These are phyloP conservation scores for Bagarius yarrelli DNA, from an alignment of 2,113 vertebrate species.

Conservation along the genomic window DNA sequence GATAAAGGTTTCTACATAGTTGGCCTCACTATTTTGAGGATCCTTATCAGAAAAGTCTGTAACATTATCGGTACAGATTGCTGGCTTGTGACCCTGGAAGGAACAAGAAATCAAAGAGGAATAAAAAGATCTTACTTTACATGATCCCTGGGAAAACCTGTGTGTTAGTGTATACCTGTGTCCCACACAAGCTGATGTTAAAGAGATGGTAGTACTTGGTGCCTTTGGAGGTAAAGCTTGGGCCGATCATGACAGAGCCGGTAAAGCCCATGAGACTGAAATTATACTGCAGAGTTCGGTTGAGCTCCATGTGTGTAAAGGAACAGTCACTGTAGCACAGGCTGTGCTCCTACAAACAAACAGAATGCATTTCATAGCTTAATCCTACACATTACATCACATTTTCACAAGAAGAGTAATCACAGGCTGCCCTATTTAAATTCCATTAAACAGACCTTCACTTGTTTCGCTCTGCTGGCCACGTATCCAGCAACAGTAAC, in stretches of 20 bases:
- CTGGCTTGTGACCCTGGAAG: constrained; percentile 78
- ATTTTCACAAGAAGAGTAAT: background rate
- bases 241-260: constrained; percentile 86
- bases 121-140: background rate
- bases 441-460: constrained; percentile 18
- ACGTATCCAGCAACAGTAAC: background rate
- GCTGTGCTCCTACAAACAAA: constrained; percentile 80
- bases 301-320: constrained; percentile 76
- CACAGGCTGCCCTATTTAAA: constrained; percentile 9
- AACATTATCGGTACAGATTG: constrained; percentile 90
- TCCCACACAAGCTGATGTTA: constrained; percentile 94
- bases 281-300: constrained; percentile 82
- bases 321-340: constrained; percentile 90
- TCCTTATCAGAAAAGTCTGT: constrained; percentile 85
- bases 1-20: constrained; percentile 83
- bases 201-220: constrained; percentile 96
- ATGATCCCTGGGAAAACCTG: background rate
- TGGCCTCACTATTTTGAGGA: constrained; percentile 73
- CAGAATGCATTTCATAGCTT: background rate
- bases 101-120: background rate
- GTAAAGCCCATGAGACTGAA: constrained; percentile 80
- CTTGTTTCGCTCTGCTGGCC: background rate
- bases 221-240: constrained; percentile 95
- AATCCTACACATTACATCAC: background rate
- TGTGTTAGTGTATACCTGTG: constrained; percentile 71